These are phyloP conservation scores for Hemichromis elongatus DNA, from an alignment of 2,113 vertebrate genomes.

Conservation along the genomic window DNA sequence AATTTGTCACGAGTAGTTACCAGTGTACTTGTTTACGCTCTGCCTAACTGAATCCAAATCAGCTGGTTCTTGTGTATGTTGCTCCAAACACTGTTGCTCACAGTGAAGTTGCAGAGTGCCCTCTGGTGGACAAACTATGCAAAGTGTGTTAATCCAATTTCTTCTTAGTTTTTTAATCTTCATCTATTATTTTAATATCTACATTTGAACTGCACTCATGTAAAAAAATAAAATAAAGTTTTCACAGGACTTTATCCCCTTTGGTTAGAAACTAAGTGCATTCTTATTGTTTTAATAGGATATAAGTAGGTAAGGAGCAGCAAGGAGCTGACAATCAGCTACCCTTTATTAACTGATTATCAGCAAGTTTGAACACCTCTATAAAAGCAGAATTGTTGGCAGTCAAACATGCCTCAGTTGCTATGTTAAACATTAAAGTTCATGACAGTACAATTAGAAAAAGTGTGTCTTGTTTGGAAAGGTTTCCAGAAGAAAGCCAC, in stretches of 20 bases:
- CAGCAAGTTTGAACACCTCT: neutral
- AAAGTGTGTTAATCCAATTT: neutral
- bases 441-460: neutral
- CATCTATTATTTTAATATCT: neutral
- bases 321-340: neutral
- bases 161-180: neutral
- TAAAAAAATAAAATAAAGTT: neutral
- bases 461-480: neutral
- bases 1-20: neutral
- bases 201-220: neutral
- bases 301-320: neutral
- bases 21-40: neutral
- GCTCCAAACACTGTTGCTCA: neutral
- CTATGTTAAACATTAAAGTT: neutral
- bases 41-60: neutral
- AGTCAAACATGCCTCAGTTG: neutral
- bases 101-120: neutral
- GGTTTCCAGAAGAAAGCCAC: neutral
- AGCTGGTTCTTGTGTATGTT: neutral
- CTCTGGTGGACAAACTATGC: neutral
- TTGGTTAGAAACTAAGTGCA: neutral
- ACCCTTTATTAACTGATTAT: neutral
- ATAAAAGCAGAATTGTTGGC: no score
- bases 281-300: neutral
- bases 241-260: neutral